These are phyloP conservation scores for Linnaemya tessellans DNA, from an alignment of 2,888 invertebrate species.

Conservation along the genomic window DNA sequence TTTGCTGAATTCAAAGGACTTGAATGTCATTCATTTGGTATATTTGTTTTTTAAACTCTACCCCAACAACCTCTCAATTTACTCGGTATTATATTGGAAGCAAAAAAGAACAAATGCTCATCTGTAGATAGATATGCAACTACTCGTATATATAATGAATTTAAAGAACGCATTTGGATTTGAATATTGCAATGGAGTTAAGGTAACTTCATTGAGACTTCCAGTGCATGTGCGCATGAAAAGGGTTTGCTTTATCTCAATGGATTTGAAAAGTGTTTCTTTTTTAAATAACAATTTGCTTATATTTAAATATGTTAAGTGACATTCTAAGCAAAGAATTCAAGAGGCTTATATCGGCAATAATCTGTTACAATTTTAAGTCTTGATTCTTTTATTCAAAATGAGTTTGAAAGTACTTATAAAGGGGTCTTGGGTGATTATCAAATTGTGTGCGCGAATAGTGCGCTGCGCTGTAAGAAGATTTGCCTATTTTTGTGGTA, in stretches of 20 bases:
- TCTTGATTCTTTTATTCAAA: no score
- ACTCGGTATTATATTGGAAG: not conserved
- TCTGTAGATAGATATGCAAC: not conserved
- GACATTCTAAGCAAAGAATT: not conserved
- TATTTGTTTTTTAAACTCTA: slow-evolving; percentile 39
- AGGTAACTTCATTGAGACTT: not conserved
- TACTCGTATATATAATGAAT: not conserved
- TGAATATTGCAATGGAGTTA: not conserved
- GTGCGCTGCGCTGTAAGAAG: no score
- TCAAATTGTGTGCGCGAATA: no score
- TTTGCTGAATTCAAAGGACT: slow-evolving; percentile 41
- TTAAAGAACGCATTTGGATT: not conserved
- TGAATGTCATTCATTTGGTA: slow-evolving; percentile 41
- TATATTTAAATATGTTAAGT: not conserved
- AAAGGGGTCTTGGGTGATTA: no score
- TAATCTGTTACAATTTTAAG: no score
- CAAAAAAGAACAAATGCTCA: not conserved
- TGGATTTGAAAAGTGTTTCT: not conserved
- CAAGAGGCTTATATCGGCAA: not conserved
- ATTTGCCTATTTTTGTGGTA: no score
- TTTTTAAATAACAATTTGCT: not conserved
- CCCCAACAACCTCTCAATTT: not conserved
- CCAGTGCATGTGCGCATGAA: not conserved
- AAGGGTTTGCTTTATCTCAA: not conserved
- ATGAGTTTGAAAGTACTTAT: no score